These are phyloP conservation scores for Caenorhabditis inopinata DNA, from an alignment of 1,140 invertebrate genomes.

Conservation along the genomic window DNA sequence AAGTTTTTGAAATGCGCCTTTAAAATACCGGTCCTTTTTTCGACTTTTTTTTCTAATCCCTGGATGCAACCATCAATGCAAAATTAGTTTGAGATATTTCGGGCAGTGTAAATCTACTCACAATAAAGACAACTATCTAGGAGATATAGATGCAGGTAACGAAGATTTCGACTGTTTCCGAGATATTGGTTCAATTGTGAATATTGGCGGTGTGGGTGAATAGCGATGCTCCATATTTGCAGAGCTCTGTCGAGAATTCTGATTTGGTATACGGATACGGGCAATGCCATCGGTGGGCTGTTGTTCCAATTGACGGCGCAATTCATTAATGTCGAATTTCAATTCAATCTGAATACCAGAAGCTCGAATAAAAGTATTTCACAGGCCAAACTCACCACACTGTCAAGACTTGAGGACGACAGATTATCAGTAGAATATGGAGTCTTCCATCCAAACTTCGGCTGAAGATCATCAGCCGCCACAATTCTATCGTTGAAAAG, in stretches of 20 bases:
- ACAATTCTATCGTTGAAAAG: background rate
- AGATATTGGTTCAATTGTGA: constrained; percentile 1
- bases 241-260: background rate
- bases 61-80: no score
- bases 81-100: no score
- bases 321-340: constrained; percentile 7
- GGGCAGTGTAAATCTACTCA: no score
- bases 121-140: background rate
- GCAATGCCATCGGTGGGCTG: background rate
- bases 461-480: background rate
- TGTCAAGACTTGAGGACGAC: background rate
- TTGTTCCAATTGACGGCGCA: background rate
- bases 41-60: no score
- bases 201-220: background rate
- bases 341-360: background rate
- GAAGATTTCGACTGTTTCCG: background rate
- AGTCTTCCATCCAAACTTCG: background rate
- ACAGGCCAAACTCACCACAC: background rate
- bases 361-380: background rate
- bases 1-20: no score
- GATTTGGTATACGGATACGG: background rate
- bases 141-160: background rate
- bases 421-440: background rate
- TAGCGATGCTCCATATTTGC: background rate
- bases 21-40: no score